A percentile compares a stretch with the other conserved stretches of the same genome.
phyloP scores from a whole-genome alignment of 2,113 vertebrate genomes.

The Prietella phreatophila region DNA sequence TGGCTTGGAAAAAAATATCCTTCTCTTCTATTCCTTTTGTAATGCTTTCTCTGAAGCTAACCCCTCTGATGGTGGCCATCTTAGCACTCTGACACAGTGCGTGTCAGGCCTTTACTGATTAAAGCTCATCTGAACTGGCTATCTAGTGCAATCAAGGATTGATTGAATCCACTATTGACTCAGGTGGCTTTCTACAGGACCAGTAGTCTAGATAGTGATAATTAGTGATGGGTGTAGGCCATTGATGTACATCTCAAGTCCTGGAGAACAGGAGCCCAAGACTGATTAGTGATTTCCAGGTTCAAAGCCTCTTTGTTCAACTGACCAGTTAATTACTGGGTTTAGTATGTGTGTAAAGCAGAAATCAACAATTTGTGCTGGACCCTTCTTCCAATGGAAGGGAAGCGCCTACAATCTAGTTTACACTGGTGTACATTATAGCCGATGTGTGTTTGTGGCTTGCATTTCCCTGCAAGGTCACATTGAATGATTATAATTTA shows the following conservation, averaged over 20 bases:
- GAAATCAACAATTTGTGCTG: not conserved
- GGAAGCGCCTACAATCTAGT: not conserved
- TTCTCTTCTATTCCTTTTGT: constrained; percentile 69
- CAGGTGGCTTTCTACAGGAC: constrained; percentile 41
- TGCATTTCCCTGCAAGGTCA: constrained; percentile 42
- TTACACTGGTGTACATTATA: constrained; percentile 1
- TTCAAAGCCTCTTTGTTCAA: not conserved
- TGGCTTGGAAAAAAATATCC: constrained; percentile 65
- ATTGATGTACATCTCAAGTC: not conserved
- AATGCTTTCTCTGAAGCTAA: constrained; percentile 68
- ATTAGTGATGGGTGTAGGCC: constrained; percentile 31
- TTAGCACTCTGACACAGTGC: constrained; percentile 56
- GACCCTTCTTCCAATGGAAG: not conserved
- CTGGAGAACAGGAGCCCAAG: not conserved
- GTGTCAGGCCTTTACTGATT: constrained; percentile 33
- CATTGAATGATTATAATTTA: constrained; percentile 51
- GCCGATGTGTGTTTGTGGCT: constrained; percentile 8
- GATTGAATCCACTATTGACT: constrained; percentile 57
- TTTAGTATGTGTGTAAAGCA: not conserved
- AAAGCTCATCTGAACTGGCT: constrained; percentile 44
- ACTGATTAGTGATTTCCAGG: not conserved
- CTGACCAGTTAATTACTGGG: not conserved
- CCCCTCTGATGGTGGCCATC: constrained; percentile 67
- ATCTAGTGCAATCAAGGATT: constrained; percentile 56
- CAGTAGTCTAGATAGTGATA: constrained; percentile 35